Conservation (phyloP, 1,140 invertebrate genomes). For the Pollicipes pollicipes region DNA sequence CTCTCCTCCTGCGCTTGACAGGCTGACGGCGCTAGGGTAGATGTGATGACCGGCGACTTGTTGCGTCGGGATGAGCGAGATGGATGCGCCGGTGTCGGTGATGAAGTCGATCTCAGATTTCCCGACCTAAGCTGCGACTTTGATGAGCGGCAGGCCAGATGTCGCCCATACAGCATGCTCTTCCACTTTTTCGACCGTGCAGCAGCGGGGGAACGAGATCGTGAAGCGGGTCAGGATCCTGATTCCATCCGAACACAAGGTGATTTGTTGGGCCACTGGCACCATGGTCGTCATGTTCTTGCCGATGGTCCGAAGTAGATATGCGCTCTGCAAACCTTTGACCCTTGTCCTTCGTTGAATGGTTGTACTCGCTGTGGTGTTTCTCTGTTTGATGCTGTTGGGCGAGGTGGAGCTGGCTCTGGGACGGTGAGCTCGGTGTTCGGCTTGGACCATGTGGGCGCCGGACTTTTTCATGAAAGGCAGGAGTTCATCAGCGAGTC, state of each 20-base stretch:
- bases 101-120: not conserved
- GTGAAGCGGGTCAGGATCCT: not conserved
- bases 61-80: not conserved
- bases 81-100: not conserved
- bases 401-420: not conserved
- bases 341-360: not conserved
- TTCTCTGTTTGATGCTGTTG: not conserved
- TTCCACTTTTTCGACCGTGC: not conserved
- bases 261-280: not conserved
- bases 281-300: not conserved
- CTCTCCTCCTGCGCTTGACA: not conserved
- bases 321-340: not conserved
- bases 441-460: not conserved
- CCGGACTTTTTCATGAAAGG: not conserved
- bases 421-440: not conserved
- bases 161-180: not conserved
- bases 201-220: not conserved
- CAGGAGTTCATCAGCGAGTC: not conserved
- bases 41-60: not conserved
- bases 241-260: no score
- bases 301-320: not conserved
- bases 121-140: not conserved
- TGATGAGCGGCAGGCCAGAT: not conserved
- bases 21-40: not conserved
- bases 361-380: not conserved